Evolutionary conservation across 2,113 vertebrate genomes (phyloP).

Genomic region (Equus przewalskii): DNA sequence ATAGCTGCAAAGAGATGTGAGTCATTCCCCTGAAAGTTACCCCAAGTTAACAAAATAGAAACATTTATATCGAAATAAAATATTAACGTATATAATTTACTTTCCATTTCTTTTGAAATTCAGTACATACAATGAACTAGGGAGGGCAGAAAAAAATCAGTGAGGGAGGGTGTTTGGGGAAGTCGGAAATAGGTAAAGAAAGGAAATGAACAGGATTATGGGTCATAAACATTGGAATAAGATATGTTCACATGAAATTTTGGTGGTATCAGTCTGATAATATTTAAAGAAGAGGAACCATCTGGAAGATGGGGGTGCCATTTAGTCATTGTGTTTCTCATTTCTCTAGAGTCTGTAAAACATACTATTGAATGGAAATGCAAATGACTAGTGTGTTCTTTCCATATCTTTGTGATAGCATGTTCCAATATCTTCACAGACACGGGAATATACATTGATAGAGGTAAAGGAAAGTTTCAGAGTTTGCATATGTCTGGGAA

Average conservation of each 20-base stretch:
- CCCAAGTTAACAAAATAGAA: neutral
- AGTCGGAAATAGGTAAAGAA: neutral
- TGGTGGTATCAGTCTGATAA: neutral
- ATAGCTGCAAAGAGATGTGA: neutral
- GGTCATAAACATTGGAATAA: neutral
- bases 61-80: neutral
- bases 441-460: neutral
- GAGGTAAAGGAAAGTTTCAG: neutral
- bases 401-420: neutral
- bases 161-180: neutral
- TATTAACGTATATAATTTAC: neutral
- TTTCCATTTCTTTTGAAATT: constrained; percentile 54
- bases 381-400: neutral
- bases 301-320: neutral
- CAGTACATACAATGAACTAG: neutral
- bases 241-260: neutral
- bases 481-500: constrained; percentile 26
- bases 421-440: constrained; percentile 37
- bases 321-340: neutral
- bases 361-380: neutral
- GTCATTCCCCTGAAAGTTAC: neutral
- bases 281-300: neutral
- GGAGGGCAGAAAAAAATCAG: neutral
- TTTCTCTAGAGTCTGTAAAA: neutral
- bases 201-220: neutral